Evolutionary conservation across 2,113 vertebrate species (phyloP).

Genomic region (Protomyctophum bolini): DNA sequence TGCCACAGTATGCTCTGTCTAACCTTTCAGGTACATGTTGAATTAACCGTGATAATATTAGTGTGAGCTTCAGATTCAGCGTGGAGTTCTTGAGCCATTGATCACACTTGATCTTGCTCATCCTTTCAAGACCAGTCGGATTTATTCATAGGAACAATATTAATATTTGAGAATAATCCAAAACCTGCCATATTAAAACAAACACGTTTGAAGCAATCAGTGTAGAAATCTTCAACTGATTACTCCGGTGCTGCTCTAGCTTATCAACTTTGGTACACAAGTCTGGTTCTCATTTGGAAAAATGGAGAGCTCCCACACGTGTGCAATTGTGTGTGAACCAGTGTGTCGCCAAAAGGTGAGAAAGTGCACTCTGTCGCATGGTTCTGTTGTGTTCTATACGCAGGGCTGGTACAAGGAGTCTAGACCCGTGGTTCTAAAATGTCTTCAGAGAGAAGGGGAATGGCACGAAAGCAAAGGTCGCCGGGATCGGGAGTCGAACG

Average conservation of each 20-base stretch:
- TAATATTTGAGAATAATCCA: background rate
- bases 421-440: too few relatives aligned
- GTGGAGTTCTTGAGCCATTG: too few relatives aligned
- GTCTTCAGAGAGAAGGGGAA: too few relatives aligned
- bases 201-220: background rate
- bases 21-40: background rate
- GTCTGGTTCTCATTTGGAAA: slow-evolving; percentile 22
- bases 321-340: background rate
- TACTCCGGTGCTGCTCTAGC: background rate
- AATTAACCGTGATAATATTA: too few relatives aligned
- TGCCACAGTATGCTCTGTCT: background rate
- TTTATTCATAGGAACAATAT: background rate
- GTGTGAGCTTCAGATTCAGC: too few relatives aligned
- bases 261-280: slow-evolving; percentile 5
- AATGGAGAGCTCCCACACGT: background rate
- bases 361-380: too few relatives aligned
- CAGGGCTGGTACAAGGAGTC: too few relatives aligned
- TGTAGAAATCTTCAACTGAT: background rate
- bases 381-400: too few relatives aligned
- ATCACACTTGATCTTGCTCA: background rate
- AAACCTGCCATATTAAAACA: background rate
- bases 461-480: too few relatives aligned
- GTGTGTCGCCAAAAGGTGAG: background rate
- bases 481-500: too few relatives aligned
- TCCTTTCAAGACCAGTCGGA: background rate